Evolutionary conservation across 2,113 vertebrate species (phyloP).

Genomic region (Pongo pygmaeus): DNA sequence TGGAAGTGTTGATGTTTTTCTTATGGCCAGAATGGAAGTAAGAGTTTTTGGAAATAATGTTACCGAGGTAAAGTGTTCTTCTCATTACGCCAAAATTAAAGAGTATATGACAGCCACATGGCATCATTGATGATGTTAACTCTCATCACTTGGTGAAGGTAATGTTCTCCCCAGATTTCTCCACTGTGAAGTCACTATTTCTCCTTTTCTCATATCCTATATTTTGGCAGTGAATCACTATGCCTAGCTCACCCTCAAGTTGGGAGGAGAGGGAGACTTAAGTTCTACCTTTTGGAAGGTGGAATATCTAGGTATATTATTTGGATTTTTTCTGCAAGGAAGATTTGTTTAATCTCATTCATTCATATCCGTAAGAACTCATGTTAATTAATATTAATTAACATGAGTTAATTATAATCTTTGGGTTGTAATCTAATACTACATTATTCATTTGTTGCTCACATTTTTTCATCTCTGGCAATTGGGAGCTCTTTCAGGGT

Average conservation of each 20-base stretch:
- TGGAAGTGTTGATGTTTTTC: background rate
- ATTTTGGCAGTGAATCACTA: background rate
- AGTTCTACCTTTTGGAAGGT: background rate
- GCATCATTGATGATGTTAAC: background rate
- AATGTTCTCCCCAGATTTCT: background rate
- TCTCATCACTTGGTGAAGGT: background rate
- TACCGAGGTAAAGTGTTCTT: background rate
- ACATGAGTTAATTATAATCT: background rate
- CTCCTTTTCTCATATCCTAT: background rate
- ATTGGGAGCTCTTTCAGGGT: background rate
- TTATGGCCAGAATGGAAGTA: background rate
- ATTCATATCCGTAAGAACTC: background rate
- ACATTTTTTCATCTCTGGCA: background rate
- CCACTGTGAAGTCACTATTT: background rate
- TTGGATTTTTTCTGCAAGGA: background rate
- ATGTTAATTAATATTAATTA: background rate
- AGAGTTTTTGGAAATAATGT: background rate
- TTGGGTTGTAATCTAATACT: background rate
- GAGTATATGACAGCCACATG: background rate
- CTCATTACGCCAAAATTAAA: background rate
- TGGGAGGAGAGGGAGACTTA: background rate
- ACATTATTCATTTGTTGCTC: background rate
- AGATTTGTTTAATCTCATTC: background rate
- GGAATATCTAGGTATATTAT: background rate
- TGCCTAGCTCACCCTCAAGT: background rate